Conservation (phyloP, 1,140 invertebrate genomes). For the Oscheius sp. region DNA sequence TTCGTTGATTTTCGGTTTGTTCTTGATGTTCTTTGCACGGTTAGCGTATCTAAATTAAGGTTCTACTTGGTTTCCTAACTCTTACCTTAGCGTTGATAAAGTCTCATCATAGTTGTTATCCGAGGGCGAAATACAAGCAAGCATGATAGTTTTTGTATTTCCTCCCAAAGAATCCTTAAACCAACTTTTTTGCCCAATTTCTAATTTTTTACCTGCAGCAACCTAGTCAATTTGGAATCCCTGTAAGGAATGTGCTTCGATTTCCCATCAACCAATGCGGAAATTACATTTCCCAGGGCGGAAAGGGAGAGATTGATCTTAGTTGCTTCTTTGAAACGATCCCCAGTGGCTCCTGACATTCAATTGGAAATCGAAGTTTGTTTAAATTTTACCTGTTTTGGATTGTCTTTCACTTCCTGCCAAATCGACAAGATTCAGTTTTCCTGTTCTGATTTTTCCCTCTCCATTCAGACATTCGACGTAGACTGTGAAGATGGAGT, state of each 20-base stretch:
- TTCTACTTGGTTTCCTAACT: not conserved
- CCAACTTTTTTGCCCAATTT: slow-evolving; percentile 1
- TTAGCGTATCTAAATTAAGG: slow-evolving; percentile 70
- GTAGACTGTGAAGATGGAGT: slow-evolving; percentile 86
- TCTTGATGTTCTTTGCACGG: slow-evolving; percentile 85
- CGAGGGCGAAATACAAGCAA: slow-evolving; percentile 81
- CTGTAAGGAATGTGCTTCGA: slow-evolving; percentile 82
- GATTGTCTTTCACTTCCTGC: slow-evolving; percentile 64
- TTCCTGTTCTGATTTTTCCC: slow-evolving; percentile 70
- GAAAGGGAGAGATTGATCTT: slow-evolving; percentile 92
- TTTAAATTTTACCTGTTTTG: slow-evolving; percentile 66
- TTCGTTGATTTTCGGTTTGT: slow-evolving; percentile 89
- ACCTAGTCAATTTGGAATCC: slow-evolving; percentile 86
- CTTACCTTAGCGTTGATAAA: slow-evolving; percentile 68
- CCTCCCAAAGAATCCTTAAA: slow-evolving; percentile 80
- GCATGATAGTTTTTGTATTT: slow-evolving; percentile 94
- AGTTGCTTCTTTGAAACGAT: slow-evolving; percentile 85
- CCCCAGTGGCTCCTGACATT: slow-evolving; percentile 82
- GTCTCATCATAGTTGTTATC: slow-evolving; percentile 79
- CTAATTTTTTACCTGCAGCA: slow-evolving; percentile 71
- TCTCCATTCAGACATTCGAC: slow-evolving; percentile 74
- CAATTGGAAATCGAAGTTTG: not conserved
- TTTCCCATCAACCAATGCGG: slow-evolving; percentile 80
- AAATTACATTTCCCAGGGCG: slow-evolving; percentile 90
- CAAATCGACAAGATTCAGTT: slow-evolving; percentile 81